Evolutionary conservation across 2,113 vertebrate genomes (phyloP).

Genomic region (Corydoras sp.): DNA sequence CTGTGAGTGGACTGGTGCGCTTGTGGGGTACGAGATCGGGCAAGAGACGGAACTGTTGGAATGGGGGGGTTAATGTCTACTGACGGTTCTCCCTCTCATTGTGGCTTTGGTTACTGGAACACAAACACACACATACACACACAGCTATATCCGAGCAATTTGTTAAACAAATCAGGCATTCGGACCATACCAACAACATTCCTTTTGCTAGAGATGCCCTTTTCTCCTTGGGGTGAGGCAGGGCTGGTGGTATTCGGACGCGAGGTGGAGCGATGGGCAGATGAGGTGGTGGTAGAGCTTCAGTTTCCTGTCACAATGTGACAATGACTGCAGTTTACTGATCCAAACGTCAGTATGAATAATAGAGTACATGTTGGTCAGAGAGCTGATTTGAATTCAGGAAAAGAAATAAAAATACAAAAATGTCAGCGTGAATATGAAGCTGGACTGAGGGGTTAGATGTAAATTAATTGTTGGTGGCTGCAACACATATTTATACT

Average conservation of each 20-base stretch:
- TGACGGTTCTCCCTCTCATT: background rate
- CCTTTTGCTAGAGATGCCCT: background rate
- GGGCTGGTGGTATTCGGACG: background rate
- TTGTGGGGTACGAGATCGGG: too few species aligned
- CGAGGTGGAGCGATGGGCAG: too few species aligned
- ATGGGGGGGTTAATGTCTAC: too few species aligned
- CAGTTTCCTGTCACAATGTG: too few species aligned
- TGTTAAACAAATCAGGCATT: constrained; percentile 24
- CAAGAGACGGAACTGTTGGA: too few species aligned
- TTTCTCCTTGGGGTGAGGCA: background rate
- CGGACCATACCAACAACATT: background rate
- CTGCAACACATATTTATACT: background rate
- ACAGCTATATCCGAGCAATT: constrained; percentile 6
- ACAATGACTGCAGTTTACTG: too few species aligned
- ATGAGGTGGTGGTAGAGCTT: too few species aligned
- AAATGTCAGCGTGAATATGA: background rate
- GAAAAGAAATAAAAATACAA: too few species aligned
- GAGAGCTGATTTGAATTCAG: too few species aligned
- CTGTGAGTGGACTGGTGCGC: background rate
- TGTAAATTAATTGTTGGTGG: background rate
- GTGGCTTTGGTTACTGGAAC: background rate
- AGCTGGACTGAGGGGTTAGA: background rate
- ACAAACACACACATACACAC: constrained; percentile 16
- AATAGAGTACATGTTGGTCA: too few species aligned
- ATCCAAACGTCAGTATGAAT: too few species aligned